Evolutionary conservation across 2,113 vertebrate genomes (phyloP).

Genomic region (Entelurus aequoreus): DNA sequence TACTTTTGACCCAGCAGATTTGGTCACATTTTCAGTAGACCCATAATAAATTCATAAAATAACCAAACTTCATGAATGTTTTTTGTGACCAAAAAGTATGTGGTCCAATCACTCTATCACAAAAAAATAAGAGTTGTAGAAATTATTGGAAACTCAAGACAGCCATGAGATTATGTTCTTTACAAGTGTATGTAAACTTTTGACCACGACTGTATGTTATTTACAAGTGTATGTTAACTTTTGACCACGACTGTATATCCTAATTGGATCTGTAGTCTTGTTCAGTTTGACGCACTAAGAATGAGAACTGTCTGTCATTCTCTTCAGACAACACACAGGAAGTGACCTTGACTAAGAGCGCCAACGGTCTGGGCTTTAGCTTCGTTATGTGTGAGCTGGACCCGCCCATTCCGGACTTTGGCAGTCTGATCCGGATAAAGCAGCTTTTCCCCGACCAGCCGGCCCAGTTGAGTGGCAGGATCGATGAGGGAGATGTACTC

Average conservation of each 20-base stretch:
- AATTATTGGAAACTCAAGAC: no score
- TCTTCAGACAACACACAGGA: constrained; percentile 76
- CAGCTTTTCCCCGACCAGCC: constrained; percentile 83
- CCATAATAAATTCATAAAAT: no score
- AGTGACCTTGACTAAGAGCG: constrained; percentile 79
- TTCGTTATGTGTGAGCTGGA: constrained; percentile 77
- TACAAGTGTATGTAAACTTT: no score
- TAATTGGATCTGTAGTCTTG: not conserved
- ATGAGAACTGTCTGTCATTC: not conserved
- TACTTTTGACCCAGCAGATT: no score
- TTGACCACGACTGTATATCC: not conserved
- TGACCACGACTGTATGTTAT: no score
- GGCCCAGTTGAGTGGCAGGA: constrained; percentile 76
- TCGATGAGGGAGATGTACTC: constrained; percentile 81
- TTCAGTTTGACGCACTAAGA: not conserved
- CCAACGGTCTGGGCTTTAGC: constrained; percentile 81
- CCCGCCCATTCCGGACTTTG: constrained; percentile 51
- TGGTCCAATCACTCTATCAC: no score
- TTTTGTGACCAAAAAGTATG: no score
- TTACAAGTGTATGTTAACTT: no score
- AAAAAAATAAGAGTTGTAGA: no score
- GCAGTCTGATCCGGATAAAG: constrained; percentile 77
- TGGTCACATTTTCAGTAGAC: no score
- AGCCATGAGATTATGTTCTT: no score
- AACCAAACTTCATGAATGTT: no score